Conservation (phyloP, 2,888 invertebrate species). For the Oegoconia quadripuncta region DNA sequence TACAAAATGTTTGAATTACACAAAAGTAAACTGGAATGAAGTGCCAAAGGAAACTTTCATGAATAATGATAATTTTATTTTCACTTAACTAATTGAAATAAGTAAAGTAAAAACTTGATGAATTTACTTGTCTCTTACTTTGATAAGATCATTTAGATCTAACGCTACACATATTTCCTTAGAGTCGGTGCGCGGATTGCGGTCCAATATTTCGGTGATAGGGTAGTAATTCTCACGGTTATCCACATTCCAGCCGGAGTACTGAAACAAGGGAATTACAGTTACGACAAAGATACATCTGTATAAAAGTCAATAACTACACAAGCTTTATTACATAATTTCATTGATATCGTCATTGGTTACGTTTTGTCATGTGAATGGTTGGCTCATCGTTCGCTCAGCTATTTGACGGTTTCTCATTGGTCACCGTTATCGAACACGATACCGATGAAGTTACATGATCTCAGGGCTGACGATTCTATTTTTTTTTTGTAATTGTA, state of each 20-base stretch:
- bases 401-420: too few relatives aligned
- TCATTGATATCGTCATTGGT: too few relatives aligned
- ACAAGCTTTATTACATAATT: too few relatives aligned
- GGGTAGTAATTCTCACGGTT: constrained; percentile 80
- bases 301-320: too few relatives aligned
- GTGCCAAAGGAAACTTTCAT: constrained; percentile 60
- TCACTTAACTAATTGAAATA: constrained; percentile 69
- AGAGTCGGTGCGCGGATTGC: constrained; percentile 72
- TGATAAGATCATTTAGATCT: constrained; percentile 76
- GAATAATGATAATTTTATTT: constrained; percentile 53
- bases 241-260: constrained; percentile 81
- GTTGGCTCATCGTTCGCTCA: too few relatives aligned
- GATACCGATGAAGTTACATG: too few relatives aligned
- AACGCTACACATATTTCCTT: constrained; percentile 78
- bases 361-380: too few relatives aligned
- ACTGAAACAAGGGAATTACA: constrained; percentile 55
- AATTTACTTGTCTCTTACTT: constrained; percentile 75
- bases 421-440: too few relatives aligned
- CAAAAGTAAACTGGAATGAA: constrained; percentile 72
- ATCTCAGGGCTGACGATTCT: too few relatives aligned
- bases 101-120: constrained; percentile 47
- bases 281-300: not conserved
- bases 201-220: constrained; percentile 75
- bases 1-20: constrained; percentile 67
- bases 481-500: too few relatives aligned